Conservation (phyloP, 2,797 vertebrate genomes). For the Notamacropus eugenii region DNA sequence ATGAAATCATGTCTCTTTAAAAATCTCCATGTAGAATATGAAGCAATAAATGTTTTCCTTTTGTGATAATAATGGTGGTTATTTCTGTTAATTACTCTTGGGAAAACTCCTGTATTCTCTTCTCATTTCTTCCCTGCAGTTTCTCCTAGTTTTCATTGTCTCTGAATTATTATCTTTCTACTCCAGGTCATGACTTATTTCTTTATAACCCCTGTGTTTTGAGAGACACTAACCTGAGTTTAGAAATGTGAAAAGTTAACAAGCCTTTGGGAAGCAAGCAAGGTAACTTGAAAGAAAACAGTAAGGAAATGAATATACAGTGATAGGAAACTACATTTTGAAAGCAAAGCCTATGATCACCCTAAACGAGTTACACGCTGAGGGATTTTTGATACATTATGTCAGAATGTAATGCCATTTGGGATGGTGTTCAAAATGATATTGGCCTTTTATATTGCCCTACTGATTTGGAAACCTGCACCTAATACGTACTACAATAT, state of each 20-base stretch:
- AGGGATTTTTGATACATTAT: neutral
- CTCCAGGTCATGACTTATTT: too few species aligned
- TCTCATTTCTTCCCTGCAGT: too few species aligned
- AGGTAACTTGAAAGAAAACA: neutral
- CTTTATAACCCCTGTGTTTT: too few species aligned
- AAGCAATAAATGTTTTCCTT: too few species aligned
- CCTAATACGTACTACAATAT: too few species aligned
- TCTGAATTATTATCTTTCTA: too few species aligned
- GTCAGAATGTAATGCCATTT: neutral
- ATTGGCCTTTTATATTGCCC: neutral
- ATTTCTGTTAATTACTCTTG: too few species aligned
- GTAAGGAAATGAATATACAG: neutral
- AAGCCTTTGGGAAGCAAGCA: neutral
- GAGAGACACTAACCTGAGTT: neutral
- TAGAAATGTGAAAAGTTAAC: neutral
- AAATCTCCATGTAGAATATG: too few species aligned
- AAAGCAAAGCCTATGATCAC: slow-evolving; percentile 21
- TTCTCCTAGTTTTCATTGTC: too few species aligned
- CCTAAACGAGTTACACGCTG: neutral
- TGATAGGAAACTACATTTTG: slow-evolving; percentile 1
- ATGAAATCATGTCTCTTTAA: too few species aligned
- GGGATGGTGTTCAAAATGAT: neutral
- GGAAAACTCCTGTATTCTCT: too few species aligned
- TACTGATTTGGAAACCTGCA: neutral
- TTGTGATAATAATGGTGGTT: too few species aligned